Evolutionary conservation across 1,140 invertebrate species (phyloP), one percentile per base, ranked within the genome.

Genomic region (Gonatopus flavifemur): DNA sequence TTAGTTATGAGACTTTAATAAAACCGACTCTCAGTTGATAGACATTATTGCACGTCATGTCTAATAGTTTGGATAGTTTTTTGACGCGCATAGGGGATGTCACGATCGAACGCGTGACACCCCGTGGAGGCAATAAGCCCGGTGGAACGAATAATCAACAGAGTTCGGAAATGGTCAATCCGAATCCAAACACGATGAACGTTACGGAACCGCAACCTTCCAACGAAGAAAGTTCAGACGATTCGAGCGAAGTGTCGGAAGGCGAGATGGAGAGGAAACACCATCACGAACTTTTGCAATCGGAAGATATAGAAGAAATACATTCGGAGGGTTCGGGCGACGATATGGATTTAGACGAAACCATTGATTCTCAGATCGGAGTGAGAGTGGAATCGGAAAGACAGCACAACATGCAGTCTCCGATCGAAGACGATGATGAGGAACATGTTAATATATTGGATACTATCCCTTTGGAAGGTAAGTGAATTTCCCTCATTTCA

Each of bases 61-160:
- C 74, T 53, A 76, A 76, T 59, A 76, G 70, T 65, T 63, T 76
- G 61, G 69, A 78, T 55, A 72, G 69, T 52, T 77, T 77, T 57
- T 60, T 81, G 37, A 76, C 77, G 24, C 68, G 77, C 43, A 79
- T 80, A 52, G 80, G 78, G 48, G 79, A 81, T 66, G 79, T 81
- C 50, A 81, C 77, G n/a, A 79, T 81, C 47, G 78, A 82, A 56
- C 66, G 76, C 21, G 77, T 80, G 40, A 65, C 66, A 31, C 70
- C 77, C 21, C 66, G 65, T 40, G 57, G 49, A 42, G 65, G 54
- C 22, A 38, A 52, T 57, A 44, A 55, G 52, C 32, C 55, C 43
- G n/a, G 55, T 45, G 51, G 64, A 61, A n/a, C 55, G 15, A 44
- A 25, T 25, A 36, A 50, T 30, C 54, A 51, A 39, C 49, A 33